Evolutionary conservation across 2,113 vertebrate species (phyloP).

Genomic region (Atlantisia rogersi): DNA sequence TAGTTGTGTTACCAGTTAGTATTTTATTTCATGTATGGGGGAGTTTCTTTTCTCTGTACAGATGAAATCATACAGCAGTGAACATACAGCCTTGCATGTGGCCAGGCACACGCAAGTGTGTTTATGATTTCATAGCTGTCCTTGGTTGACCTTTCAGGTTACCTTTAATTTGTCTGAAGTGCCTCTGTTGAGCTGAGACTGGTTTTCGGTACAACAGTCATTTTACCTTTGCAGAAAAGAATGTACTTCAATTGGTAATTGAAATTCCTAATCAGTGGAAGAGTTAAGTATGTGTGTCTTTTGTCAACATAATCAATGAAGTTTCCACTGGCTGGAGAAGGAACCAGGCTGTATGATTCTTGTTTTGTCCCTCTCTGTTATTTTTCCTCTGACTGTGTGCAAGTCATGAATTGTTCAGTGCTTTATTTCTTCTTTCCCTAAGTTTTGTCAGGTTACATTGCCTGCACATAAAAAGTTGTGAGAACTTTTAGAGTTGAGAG

Average conservation of each 20-base stretch:
- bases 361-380: background rate
- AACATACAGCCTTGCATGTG: background rate
- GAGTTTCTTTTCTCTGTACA: background rate
- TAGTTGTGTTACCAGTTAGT: background rate
- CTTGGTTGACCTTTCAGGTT: slow-evolving; percentile 15
- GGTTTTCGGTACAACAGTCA: background rate
- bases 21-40: background rate
- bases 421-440: background rate
- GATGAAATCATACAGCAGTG: background rate
- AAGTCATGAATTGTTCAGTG: background rate
- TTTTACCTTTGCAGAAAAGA: background rate
- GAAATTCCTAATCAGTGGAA: background rate
- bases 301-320: background rate
- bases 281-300: background rate
- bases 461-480: background rate
- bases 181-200: background rate
- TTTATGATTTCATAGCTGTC: background rate
- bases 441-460: background rate
- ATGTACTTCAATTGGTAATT: background rate
- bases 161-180: background rate
- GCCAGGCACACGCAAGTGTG: background rate
- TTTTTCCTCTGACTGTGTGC: background rate
- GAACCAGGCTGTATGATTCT: background rate
- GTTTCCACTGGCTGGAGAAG: background rate
- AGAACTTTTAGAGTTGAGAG: background rate